phyloP scores from a whole-genome alignment of 2,113 vertebrate genomes.

The Orientallactaga bullata region DNA sequence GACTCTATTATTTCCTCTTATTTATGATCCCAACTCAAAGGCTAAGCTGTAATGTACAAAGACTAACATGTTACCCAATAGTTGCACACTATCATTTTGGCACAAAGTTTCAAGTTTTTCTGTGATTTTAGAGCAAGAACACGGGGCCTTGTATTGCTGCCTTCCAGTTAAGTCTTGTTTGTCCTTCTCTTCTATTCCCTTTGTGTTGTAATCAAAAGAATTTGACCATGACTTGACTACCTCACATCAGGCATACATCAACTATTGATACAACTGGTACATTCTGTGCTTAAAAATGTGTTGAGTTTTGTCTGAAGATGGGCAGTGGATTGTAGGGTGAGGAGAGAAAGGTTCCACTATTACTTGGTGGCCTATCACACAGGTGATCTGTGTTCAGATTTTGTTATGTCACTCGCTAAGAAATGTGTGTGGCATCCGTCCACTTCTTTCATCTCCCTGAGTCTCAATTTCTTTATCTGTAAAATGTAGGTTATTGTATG shows the following conservation, averaged over 20 bases:
- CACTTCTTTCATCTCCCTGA: background rate
- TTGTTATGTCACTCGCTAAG: background rate
- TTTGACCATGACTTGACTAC: slow-evolving; percentile 41
- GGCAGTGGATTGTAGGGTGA: background rate
- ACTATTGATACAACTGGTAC: slow-evolving; percentile 16
- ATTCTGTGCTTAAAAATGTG: slow-evolving; percentile 64
- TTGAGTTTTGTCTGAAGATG: slow-evolving; percentile 27
- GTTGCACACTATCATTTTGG: slow-evolving; percentile 20
- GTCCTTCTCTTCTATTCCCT: slow-evolving; percentile 59
- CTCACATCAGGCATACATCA: slow-evolving; percentile 31
- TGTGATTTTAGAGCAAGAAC: slow-evolving; percentile 61
- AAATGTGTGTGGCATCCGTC: background rate
- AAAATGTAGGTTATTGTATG: background rate
- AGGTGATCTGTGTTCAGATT: slow-evolving; percentile 8
- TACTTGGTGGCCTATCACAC: background rate
- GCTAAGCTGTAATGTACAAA: background rate
- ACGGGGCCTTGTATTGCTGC: slow-evolving; percentile 62
- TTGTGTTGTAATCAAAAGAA: slow-evolving; percentile 62
- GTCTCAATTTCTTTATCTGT: slow-evolving; percentile 2
- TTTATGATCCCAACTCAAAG: slow-evolving; percentile 4
- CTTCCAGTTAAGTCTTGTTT: slow-evolving; percentile 47
- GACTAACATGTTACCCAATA: background rate
- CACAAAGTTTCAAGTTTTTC: background rate
- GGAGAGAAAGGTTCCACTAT: slow-evolving; percentile 2
- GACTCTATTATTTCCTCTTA: background rate